Evolutionary conservation across 53 echinoderm and acorn worm species (phyloP).

Genomic region (Mesocentrotus franciscanus): DNA sequence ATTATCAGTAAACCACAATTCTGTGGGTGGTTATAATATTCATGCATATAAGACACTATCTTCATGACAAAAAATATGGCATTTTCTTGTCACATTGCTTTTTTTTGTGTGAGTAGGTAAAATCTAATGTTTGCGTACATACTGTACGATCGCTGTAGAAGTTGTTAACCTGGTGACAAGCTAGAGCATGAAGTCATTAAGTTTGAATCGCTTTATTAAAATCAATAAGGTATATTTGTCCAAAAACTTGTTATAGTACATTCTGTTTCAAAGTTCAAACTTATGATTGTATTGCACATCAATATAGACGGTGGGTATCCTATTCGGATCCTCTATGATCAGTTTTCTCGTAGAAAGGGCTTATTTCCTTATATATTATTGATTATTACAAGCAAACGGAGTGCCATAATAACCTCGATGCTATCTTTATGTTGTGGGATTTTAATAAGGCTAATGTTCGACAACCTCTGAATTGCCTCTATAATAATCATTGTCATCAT

Average conservation of each 20-base stretch:
- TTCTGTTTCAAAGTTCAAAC: background rate
- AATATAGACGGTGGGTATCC: background rate
- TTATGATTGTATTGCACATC: background rate
- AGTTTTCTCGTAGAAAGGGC: too few species aligned
- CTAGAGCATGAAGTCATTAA: background rate
- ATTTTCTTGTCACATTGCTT: background rate
- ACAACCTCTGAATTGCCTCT: too few species aligned
- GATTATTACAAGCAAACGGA: too few species aligned
- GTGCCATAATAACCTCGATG: too few species aligned
- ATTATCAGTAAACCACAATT: too few species aligned
- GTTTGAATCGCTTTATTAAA: background rate
- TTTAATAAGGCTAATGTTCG: too few species aligned
- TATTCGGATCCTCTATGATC: background rate
- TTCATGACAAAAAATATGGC: background rate
- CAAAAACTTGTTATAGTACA: background rate
- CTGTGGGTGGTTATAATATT: too few species aligned
- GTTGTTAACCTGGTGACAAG: background rate
- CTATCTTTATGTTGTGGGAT: too few species aligned
- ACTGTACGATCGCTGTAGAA: background rate
- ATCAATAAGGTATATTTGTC: background rate
- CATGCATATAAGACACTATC: too few species aligned
- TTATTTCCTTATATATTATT: too few species aligned
- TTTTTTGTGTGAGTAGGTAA: background rate
- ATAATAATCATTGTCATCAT: too few species aligned
- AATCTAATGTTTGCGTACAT: background rate